Conservation (phyloP, 2,888 invertebrate species). For the Dermolepida albohirtum region DNA sequence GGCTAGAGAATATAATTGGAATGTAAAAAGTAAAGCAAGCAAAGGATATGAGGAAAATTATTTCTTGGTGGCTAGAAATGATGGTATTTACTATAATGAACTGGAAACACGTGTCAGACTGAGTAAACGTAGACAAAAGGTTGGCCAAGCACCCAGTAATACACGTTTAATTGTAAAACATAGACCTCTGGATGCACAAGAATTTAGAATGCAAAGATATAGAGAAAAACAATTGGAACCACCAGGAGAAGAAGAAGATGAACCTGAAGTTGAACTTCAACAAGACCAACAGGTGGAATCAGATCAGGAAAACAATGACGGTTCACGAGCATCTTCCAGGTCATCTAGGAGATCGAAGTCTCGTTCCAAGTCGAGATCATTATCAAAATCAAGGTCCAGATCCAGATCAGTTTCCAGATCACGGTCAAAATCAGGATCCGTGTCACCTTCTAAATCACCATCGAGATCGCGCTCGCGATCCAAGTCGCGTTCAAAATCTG, state of each 20-base stretch:
- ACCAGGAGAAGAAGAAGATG: conserved; percentile 76
- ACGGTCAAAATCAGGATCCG: conserved; percentile 55
- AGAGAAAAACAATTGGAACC: conserved; percentile 92
- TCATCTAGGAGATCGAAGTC: conserved; percentile 58
- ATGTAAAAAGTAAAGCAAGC: conserved; percentile 90
- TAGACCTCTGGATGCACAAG: conserved; percentile 84
- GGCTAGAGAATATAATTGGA: conserved; percentile 99
- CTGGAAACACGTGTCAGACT: conserved; percentile 94
- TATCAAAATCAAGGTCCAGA: conserved; percentile 56
- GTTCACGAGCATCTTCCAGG: conserved; percentile 55
- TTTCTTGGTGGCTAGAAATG: conserved; percentile 91
- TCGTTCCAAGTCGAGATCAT: conserved; percentile 53
- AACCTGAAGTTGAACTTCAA: conserved; percentile 70
- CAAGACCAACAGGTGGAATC: conserved; percentile 72
- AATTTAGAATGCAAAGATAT: conserved; percentile 87
- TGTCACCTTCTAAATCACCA: conserved; percentile 55
- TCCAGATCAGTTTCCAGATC: conserved; percentile 57
- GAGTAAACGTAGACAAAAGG: conserved; percentile 90
- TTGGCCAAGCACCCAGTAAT: conserved; percentile 71
- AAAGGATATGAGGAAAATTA: conserved; percentile 87
- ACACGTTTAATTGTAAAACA: conserved; percentile 92
- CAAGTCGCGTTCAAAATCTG: conserved; percentile 56
- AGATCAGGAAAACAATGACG: conserved; percentile 58
- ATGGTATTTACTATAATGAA: conserved; percentile 95
- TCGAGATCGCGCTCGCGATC: conserved; percentile 56